Base-by-base conservation (phyloP, 2,888 invertebrate species). In the Cryptus viduatorius region DNA sequence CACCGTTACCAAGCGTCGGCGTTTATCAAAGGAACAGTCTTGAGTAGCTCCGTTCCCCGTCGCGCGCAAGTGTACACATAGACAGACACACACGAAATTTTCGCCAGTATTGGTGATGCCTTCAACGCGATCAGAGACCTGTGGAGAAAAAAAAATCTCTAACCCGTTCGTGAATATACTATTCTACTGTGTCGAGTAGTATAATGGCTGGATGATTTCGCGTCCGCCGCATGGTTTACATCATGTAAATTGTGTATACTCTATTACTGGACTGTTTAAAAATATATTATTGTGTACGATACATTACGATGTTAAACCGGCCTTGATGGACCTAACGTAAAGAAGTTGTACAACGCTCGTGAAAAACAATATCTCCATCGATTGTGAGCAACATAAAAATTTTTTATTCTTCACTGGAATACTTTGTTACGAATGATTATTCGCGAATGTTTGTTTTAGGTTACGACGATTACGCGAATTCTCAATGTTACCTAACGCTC, bases 181-280 rank as follows among this genome's bases (percentile, higher is more conserved):
- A 80, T 68, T 73, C 61, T 59, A 81, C 84, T 65, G 61, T 59
- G 29, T 73, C 19, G 76, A 79, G 68, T 75, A 29, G 61, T n/a
- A 73, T 61, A 46, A 85, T 85, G 85, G 82, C 82, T 85, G 79
- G 56, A 83, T 76, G 87, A 88, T 88, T 88, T 89, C 86, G 80
- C 86, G 79, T 85, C 86, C 82, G 88, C 89, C 90, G 89, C 89
- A 87, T 90, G 90, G 87, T 91, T 89, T 88, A 86, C 61, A 75
- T 84, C 53, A 82, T 65, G 65, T 81, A 72, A 88, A 85, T 86
- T 76, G 85, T 85, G 83, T 86, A 83, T 86, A 48, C 19, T 37
- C 31, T 68, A 56, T 53, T 42, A 68, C 68, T 61, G 14, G 53
- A 79, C 69, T 46, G 24, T 19, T 53, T 73, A 24, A 37, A 16